Evolutionary conservation across 2,113 vertebrate species (phyloP).

Genomic region (Zapornia atra): DNA sequence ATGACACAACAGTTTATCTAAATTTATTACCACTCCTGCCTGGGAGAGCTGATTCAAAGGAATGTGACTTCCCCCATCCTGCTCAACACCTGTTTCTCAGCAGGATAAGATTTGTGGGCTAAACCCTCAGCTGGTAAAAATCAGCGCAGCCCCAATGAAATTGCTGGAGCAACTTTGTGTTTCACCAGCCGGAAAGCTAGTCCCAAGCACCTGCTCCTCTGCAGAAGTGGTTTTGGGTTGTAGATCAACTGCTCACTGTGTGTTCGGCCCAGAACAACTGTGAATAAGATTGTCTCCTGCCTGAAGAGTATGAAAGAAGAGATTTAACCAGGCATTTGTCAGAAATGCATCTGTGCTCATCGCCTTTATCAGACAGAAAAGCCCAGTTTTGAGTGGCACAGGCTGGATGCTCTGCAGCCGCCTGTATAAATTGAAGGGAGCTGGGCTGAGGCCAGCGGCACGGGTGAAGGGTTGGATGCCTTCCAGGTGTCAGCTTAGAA

Average conservation of each 20-base stretch:
- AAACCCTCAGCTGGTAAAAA: background rate
- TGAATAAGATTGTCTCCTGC: background rate
- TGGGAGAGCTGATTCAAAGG: conserved; percentile 11
- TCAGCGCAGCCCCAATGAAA: background rate
- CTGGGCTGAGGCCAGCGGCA: conserved; percentile 23
- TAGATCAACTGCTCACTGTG: background rate
- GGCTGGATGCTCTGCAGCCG: background rate
- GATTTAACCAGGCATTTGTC: background rate
- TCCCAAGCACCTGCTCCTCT: fast-evolving
- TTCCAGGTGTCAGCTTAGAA: conserved; percentile 19
- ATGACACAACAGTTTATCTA: background rate
- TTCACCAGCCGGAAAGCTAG: background rate
- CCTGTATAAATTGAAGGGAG: fast-evolving
- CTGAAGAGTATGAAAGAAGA: background rate
- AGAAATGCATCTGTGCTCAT: background rate
- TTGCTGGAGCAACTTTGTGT: background rate
- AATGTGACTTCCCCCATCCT: conserved; percentile 9
- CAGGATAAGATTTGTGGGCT: background rate
- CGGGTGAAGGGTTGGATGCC: background rate
- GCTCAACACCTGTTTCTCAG: conserved; percentile 38
- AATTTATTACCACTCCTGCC: background rate
- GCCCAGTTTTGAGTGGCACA: background rate
- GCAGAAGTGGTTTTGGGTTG: background rate
- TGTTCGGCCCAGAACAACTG: background rate
- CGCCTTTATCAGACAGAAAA: background rate